Evolutionary conservation across 2,797 vertebrate genomes (phyloP), one percentile per base, ranked within the genome.

Genomic region (Sphenopsis melanotis): DNA sequence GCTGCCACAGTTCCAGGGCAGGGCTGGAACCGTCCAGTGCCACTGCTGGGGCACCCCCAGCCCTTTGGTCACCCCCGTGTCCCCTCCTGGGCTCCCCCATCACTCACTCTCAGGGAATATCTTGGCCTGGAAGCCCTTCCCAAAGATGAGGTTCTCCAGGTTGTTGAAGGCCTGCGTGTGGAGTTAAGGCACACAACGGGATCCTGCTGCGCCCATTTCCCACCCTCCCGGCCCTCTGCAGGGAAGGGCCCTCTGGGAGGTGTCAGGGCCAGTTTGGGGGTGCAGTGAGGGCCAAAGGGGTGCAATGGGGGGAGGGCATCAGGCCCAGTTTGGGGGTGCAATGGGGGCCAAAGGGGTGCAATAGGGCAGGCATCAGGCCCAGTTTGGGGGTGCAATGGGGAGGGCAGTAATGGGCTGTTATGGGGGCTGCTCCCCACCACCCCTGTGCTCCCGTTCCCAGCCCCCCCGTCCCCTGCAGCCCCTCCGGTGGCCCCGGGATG

Each of bases 121-220:
- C 97, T 99, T 99, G 41, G 98, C 99, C 97, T 99, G 99, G 97
- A 99, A 99, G 66, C 99, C 99, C 89, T 99, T 99, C 32, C 99
- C 99, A 24, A 99, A 99, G 32, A 99, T 93, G 46, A 99, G 95
- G 93, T 98, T 99, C 98, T 99, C 99, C 96, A 99, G 96, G 95
- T 99, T 99, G 97, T 99, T 99, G 97, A 99, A 99, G 93, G 99
- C 99, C 99, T 99, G 97, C 14, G 29, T 11, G 17, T 32, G 18
- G 4, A 24, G 96, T 99, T 98, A 99, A 99, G 98, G 98, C 50
- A 30, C 5, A 27, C 12, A 72, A 79, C 13, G 1, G 17, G 20
- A 29, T 16, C 34, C 46, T 53, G 16, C 46, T 23, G 46, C 12
- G 29, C 53, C 14, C 41, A 5, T 16, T 19, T 42, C 34, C 63